phyloP scores from a whole-genome alignment of 2,113 vertebrate genomes.

The Mormyrus iriodes region DNA sequence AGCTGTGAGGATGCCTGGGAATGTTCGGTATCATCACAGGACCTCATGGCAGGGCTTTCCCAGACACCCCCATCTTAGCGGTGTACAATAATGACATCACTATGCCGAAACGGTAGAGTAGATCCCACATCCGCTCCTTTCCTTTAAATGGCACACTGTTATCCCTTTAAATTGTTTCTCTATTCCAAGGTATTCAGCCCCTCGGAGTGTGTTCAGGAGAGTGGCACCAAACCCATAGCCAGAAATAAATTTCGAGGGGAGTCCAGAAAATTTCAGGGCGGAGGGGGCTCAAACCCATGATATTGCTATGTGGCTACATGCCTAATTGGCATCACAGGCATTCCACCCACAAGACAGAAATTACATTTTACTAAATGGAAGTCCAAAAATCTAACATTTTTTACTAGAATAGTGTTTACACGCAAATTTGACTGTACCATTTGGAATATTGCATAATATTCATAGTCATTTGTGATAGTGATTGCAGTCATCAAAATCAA shows the following conservation, averaged over 20 bases:
- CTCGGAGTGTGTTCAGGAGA: neutral
- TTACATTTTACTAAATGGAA: neutral
- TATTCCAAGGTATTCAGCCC: slow-evolving; percentile 2
- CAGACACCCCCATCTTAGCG: slow-evolving; percentile 56
- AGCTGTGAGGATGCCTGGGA: neutral
- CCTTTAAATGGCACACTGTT: neutral
- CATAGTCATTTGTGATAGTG: neutral
- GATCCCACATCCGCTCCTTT: slow-evolving; percentile 46
- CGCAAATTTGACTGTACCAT: neutral
- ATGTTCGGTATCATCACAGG: neutral
- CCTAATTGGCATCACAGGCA: neutral
- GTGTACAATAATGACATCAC: slow-evolving; percentile 63
- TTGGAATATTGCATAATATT: neutral
- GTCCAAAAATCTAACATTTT: neutral
- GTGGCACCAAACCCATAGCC: neutral
- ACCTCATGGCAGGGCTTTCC: slow-evolving; percentile 33
- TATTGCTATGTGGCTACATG: neutral
- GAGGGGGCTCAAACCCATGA: neutral
- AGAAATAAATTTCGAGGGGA: neutral
- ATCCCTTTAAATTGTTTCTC: neutral
- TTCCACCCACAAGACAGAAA: neutral
- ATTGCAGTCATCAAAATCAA: neutral
- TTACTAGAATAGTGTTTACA: neutral
- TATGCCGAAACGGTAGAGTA: slow-evolving; percentile 54
- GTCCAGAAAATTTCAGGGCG: neutral